Evolutionary conservation across 2,797 vertebrate species (phyloP).

Genomic region (Bovichtus diacanthus): DNA sequence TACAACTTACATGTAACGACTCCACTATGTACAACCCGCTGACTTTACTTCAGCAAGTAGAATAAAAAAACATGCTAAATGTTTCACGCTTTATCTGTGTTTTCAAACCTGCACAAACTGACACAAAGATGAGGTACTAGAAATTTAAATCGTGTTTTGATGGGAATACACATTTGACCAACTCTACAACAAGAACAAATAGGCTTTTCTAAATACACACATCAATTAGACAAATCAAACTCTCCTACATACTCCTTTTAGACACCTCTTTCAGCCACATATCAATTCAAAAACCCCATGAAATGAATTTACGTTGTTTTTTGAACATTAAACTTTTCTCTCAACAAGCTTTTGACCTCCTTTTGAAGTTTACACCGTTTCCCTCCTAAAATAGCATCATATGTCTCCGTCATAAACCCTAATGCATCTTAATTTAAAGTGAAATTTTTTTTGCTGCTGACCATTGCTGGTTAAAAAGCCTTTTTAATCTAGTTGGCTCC

Average conservation of each 20-base stretch:
- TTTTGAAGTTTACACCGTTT: neutral
- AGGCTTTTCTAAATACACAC: neutral
- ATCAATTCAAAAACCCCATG: neutral
- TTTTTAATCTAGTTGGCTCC: constrained; percentile 47
- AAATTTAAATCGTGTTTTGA: too few species aligned
- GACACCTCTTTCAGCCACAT: neutral
- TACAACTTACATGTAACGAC: neutral
- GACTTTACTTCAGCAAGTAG: neutral
- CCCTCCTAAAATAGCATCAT: neutral
- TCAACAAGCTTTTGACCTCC: neutral
- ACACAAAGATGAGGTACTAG: neutral
- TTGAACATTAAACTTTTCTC: neutral
- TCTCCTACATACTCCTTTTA: neutral
- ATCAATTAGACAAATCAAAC: neutral
- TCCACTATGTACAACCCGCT: neutral
- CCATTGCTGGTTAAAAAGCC: constrained; percentile 37
- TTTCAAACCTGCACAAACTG: neutral
- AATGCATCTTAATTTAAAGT: constrained; percentile 21
- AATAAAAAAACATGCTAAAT: neutral
- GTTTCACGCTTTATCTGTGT: neutral
- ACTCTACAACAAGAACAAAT: neutral
- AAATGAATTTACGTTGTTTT: neutral
- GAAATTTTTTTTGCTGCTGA: constrained; percentile 23
- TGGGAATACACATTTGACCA: neutral
- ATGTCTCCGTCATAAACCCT: neutral